Evolutionary conservation across 1,140 invertebrate genomes (phyloP), one percentile per base, ranked within the genome.

Genomic region (Hylaeus anthracinus): DNA sequence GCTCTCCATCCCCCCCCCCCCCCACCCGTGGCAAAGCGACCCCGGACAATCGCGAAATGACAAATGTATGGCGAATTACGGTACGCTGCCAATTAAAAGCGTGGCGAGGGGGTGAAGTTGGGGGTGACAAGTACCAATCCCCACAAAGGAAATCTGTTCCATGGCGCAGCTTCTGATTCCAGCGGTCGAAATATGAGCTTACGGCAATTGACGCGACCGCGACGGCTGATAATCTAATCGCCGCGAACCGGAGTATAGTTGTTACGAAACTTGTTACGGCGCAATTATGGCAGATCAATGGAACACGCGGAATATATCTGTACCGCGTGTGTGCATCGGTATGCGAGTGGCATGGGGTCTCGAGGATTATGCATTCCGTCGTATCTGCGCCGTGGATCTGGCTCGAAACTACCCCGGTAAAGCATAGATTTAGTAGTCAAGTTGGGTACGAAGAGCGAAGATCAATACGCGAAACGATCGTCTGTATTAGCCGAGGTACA

Each of bases 401-500:
- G 61, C 64, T 56, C 53, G 37, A 71, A 26, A 56, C 69, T 41
- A 26, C 10, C 15, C 37, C 43, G 26, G 53, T 14, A 55, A 72
- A 72, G 43, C 63, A 41, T 53, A 43, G 70, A 72, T 79, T 72
- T 56, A 66, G 41, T 43, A 69, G 41, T 26, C 45, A 58, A 75
- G 12, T 70, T 63, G 53, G 43, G 15, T 39, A 72, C 51, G 53
- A 56, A 74, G 51, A 26, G n/a, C 65, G 6, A 81, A 71, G 79
- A 81, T 81, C 79, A 64, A 81, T 81, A 81, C 45, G 73, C 51
- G 79, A 75, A 75, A 80, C 79, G 65, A 81, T 77, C 79, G 73
- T 55, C n/a, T n/a, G 45, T 74, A 80, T 81, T 81, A 81, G 60
- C 48, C 14, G 53, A 26, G 56, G 66, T 48, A 41, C 56, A 41